phyloP scores from a whole-genome alignment of 2,113 vertebrate species.

The Corydoras maculifer region DNA sequence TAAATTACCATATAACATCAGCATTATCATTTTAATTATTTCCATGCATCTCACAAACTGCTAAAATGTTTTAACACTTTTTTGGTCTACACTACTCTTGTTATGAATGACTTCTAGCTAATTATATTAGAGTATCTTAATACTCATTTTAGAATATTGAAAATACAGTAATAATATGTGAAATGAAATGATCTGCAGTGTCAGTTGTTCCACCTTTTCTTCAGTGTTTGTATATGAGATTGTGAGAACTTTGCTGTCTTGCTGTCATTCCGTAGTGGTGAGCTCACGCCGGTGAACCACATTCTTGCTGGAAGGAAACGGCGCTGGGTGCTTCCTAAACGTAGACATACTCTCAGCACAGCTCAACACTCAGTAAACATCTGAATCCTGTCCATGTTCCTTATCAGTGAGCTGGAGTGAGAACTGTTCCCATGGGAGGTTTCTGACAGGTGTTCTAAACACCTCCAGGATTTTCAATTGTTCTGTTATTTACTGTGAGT shows the following conservation, averaged over 20 bases:
- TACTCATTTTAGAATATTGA: too few species aligned
- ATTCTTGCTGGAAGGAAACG: conserved; percentile 18
- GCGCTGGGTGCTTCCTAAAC: background rate
- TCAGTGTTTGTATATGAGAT: conserved; percentile 12
- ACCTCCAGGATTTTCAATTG: background rate
- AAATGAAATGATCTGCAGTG: too few species aligned
- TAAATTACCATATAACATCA: too few species aligned
- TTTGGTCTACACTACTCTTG: too few species aligned
- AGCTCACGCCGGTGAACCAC: conserved; percentile 17
- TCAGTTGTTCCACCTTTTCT: background rate
- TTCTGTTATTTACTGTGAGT: background rate
- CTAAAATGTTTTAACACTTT: too few species aligned
- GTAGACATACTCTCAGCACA: background rate
- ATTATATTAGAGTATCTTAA: too few species aligned
- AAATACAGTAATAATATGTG: too few species aligned
- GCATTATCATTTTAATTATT: too few species aligned
- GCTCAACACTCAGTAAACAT: background rate
- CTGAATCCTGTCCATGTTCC: background rate
- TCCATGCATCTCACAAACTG: too few species aligned
- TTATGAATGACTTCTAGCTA: too few species aligned
- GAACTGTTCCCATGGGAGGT: background rate
- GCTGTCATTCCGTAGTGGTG: conserved; percentile 27
- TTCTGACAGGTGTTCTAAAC: background rate
- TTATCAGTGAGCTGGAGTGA: too few species aligned
- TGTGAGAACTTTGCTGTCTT: conserved; percentile 18